These are phyloP conservation scores for Andricus grossulariae DNA, from an alignment of 1,140 invertebrate species.

Conservation along the genomic window DNA sequence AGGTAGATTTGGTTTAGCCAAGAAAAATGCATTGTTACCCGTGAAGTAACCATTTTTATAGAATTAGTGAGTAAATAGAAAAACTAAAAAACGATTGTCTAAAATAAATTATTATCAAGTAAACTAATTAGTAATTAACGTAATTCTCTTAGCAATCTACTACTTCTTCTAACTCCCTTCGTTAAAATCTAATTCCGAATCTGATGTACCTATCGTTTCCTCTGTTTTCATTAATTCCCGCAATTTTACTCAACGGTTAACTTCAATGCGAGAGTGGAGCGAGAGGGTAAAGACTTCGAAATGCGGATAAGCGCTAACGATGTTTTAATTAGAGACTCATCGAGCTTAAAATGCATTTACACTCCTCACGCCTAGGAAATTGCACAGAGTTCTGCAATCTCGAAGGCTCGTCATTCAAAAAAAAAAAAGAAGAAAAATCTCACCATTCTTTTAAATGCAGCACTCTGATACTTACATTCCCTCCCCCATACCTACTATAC, in stretches of 20 bases:
- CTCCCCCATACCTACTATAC: not conserved
- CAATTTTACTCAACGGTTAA: conserved; percentile 32
- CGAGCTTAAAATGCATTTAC: conserved; percentile 29
- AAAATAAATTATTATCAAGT: no score
- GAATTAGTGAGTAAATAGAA: no score
- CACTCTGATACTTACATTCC: conserved; percentile 5
- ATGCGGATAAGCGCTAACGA: conserved; percentile 29
- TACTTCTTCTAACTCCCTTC: not conserved
- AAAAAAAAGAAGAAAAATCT: conserved; percentile 24
- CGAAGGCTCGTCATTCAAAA: conserved; percentile 45
- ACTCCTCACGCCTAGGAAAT: conserved; percentile 16
- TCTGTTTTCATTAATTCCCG: conserved; percentile 29
- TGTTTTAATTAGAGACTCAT: conserved; percentile 30
- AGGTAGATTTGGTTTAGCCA: no score
- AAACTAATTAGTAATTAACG: not conserved
- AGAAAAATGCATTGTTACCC: no score
- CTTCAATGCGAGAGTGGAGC: conserved; percentile 20
- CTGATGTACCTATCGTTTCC: conserved; percentile 27
- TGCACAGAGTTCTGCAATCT: conserved; percentile 15
- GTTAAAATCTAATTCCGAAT: conserved; percentile 26
- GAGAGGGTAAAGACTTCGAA: conserved; percentile 24
- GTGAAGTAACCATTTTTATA: no score
- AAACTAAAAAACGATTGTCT: no score
- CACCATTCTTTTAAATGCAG: not conserved
- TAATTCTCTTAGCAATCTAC: not conserved